Percentiles rank a stretch among this genome's conserved stretches.
These are phyloP conservation scores for Eristalinus sepulchralis DNA, from an alignment of 2,888 invertebrate genomes.

Conservation along the genomic window DNA sequence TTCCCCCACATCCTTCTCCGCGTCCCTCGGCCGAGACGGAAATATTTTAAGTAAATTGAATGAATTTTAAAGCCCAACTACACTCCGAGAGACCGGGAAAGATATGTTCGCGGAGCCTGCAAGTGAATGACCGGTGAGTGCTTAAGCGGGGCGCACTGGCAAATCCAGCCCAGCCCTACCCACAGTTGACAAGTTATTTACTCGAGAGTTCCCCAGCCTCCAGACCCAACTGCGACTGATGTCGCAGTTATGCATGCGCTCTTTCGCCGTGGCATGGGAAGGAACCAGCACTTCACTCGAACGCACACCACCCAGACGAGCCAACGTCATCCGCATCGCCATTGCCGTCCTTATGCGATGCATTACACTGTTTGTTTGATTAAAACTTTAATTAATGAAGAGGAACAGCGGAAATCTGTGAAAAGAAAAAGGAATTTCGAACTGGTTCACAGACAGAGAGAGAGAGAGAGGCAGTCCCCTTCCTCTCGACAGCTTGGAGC, in stretches of 20 bases:
- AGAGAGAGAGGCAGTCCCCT: neutral
- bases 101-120: neutral
- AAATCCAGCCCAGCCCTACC: conserved; percentile 19
- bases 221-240: conserved; percentile 11
- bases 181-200: conserved; percentile 58
- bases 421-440: neutral
- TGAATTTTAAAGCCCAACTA: neutral
- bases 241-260: neutral
- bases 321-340: conserved; percentile 3
- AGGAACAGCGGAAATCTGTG: neutral
- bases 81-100: neutral
- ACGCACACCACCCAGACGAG: neutral
- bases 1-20: no score
- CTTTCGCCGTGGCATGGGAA: neutral
- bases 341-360: conserved; percentile 1
- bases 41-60: neutral
- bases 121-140: conserved; percentile 51
- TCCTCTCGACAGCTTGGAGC: no score
- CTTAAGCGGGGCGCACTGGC: conserved; percentile 2
- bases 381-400: conserved; percentile 69
- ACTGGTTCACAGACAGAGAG: conserved; percentile 40
- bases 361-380: conserved; percentile 62
- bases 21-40: neutral
- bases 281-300: conserved; percentile 15
- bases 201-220: conserved; percentile 14